phyloP scores from a whole-genome alignment of 2,113 vertebrate genomes.

The Catagonus wagneri region DNA sequence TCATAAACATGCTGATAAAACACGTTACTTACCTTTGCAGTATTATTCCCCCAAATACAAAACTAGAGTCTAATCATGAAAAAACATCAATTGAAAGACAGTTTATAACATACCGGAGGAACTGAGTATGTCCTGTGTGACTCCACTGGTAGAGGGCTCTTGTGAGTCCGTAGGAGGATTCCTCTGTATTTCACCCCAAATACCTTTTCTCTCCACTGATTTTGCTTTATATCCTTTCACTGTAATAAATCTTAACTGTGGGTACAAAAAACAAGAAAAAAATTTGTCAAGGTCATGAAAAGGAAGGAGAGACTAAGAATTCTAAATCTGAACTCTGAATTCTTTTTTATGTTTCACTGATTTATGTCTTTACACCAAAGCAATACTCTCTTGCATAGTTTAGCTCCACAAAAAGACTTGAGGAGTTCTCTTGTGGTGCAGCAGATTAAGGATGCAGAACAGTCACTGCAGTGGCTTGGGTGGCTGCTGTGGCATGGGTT shows the following conservation, averaged over 20 bases:
- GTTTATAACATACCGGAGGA: background rate
- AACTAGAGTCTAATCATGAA: background rate
- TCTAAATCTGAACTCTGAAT: background rate
- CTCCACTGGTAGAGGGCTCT: background rate
- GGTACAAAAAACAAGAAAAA: slow-evolving; percentile 8
- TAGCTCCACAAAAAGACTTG: background rate
- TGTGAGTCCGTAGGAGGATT: background rate
- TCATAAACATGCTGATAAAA: background rate
- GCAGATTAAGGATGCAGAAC: no score
- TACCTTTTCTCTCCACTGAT: background rate
- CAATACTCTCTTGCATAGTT: background rate
- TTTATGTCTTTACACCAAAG: background rate
- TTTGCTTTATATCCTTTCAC: background rate
- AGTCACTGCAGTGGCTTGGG: no score
- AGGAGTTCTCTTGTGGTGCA: no score
- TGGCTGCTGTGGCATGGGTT: no score
- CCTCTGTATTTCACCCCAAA: background rate
- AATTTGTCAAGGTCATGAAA: background rate
- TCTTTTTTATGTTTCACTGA: background rate
- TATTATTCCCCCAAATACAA: background rate
- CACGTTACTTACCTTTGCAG: background rate
- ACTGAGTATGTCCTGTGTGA: background rate
- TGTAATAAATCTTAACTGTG: background rate
- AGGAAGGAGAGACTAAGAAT: background rate
- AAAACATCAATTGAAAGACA: background rate